These are phyloP conservation scores for Darevskia mixta DNA, from an alignment of 2,797 vertebrate genomes.

Conservation along the genomic window DNA sequence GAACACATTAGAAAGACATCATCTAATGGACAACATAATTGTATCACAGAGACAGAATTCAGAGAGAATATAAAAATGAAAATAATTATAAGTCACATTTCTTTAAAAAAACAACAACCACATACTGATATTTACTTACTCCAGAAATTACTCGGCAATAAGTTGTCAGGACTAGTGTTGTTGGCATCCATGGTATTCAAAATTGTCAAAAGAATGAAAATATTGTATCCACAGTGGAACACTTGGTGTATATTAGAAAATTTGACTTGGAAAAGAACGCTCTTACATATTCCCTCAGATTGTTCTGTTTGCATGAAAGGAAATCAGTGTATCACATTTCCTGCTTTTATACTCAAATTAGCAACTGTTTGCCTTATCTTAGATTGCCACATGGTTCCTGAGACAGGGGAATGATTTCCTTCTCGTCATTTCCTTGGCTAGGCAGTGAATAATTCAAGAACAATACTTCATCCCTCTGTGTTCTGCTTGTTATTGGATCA, in stretches of 20 bases:
- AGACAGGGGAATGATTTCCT: conserved; percentile 89
- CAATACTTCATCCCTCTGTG: conserved; percentile 73
- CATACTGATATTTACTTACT: conserved; percentile 83
- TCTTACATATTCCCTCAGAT: conserved; percentile 72
- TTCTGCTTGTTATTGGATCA: conserved; percentile 42
- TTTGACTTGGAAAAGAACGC: conserved; percentile 64
- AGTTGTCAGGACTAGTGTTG: conserved; percentile 78
- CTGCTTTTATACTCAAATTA: conserved; percentile 95
- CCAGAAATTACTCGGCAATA: conserved; percentile 88
- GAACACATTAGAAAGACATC: neutral
- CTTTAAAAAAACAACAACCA: conserved; percentile 34
- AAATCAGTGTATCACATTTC: conserved; percentile 94
- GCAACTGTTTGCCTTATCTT: conserved; percentile 94
- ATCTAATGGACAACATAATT: neutral
- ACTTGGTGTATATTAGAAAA: conserved; percentile 65
- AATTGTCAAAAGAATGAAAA: conserved; percentile 53
- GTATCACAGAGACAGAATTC: neutral
- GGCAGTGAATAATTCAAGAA: conserved; percentile 78
- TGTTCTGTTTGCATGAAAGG: conserved; percentile 91
- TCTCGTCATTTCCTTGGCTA: conserved; percentile 90
- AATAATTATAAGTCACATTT: conserved; percentile 22
- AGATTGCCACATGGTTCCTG: conserved; percentile 91
- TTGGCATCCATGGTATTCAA: conserved; percentile 89
- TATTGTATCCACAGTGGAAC: conserved; percentile 62
- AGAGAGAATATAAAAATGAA: neutral